Evolutionary conservation across 2,113 vertebrate genomes (phyloP), one percentile per base, ranked within the genome.

Genomic region (Erythrolamprus reginae): DNA sequence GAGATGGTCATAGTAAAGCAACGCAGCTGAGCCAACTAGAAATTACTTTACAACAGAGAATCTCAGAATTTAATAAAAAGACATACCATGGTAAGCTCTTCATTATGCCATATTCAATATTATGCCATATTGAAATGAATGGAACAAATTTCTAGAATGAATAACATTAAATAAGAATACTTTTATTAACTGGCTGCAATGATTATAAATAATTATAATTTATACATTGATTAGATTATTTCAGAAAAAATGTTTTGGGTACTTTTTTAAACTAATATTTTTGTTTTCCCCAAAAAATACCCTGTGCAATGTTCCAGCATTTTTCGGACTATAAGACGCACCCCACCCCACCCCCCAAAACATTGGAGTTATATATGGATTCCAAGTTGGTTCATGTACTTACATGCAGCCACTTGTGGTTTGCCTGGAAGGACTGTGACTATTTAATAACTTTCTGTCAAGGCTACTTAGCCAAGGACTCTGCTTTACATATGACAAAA

Each of bases 11-110:
- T 96, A 96, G 95, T 82, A 99, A 99, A 96, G 95, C 97, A 17
- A 95, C 96, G 12, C 97, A 98, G 89, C 96, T 99, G 26, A 96
- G 93, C 90, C 98, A 98, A 77, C 95, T 99, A 97, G 97, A 98
- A 93, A 97, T 98, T 94, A 96, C 96, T 95, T 96, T 99, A 94
- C 96, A 98, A 94, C 97, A 98, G 95, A 98, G 98, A 93, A 98
- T 96, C 94, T 96, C 92, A 94, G 96, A 98, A 91, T 91, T 99
- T 92, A 97, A 96, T 86, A 98, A 98, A 95, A 99, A 98, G 96
- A 93, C 95, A 19, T 97, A 98, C 87, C 50, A 95, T 51, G 95
- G 97, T 96, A 96, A 90, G 94, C 95, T 90, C 0, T 0, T 84
- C 92, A 4, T 87, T 91, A 82, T 87, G 26, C 61, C 38, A n/a